Evolutionary conservation across 2,797 vertebrate genomes (phyloP), one percentile per base, ranked within the genome.

Genomic region (Cottoperca gobio): DNA sequence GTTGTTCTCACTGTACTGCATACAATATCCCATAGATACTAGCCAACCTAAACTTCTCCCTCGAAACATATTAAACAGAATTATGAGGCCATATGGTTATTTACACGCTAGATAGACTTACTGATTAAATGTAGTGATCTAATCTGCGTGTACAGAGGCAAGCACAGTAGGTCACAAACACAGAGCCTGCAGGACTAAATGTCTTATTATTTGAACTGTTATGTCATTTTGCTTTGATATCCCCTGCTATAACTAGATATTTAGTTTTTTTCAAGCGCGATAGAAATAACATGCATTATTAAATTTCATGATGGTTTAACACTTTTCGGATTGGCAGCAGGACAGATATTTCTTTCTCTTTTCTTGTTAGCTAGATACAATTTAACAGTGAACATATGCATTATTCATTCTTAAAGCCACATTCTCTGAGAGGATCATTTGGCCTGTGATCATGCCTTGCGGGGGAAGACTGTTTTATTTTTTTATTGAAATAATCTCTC

Each of bases 401-500:
- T 92, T 91, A 94, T 93, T 93, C 91, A 92, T 92, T 88, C 87
- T 91, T 88, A 93, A 94, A 91, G 90, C 86, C 86, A 83, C 75
- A 60, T 91, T 87, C 86, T 89, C 81, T 67, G 90, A 87, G 86
- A 89, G 86, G 86, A 92, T 93, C 86, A 90, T 92, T 93, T 92
- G 89, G 87, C 88, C 87, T 92, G 85, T 81, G 79, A 86, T 92
- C 84, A 85, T 89, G 91, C 90, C 89, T 92, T 86, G 90, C 83
- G 88, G 91, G 90, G 90, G 83, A 88, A 91, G 88, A 76, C 88
- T 91, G 87, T 93, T 94, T 94, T n/a, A n/a, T 33, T 92, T 92
- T 93, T 92, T 92, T 90, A 94, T 93, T 91, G 82, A 92, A 94
- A 93, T 91, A 90, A 92, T 93, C 86, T 89, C 89, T 88, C 77